Evolutionary conservation across 2,888 invertebrate genomes (phyloP), one percentile per base, ranked within the genome.

Genomic region (Pollenia labialis): DNA sequence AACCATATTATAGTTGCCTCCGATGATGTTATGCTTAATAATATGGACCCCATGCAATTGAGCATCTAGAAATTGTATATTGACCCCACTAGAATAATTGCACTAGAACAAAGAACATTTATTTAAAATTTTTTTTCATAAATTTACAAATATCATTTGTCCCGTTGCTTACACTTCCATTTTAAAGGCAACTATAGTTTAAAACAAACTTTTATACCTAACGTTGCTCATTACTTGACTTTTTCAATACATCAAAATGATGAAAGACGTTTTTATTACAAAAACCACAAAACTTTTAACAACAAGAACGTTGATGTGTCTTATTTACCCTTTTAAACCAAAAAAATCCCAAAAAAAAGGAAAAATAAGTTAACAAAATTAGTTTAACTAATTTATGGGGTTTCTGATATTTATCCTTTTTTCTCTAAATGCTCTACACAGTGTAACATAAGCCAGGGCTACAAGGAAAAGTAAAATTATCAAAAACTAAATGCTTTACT

Each of bases 371-470:
- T 52, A 72, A 46, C 60, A n/a, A n/a, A 52, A 54, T 72, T 72
- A 46, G 52, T 81, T 81, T 62, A 60, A 46, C 54, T 62, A 72
- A 81, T 81, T 81, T 72, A 16, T 72, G 71, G 44, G 44, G 14
- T 64, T 71, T 46, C 9, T 16, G 23, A 66, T 66, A 66, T 66
- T 62, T 4, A 62, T 50, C 66, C 23, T 14, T 54, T 76, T 77
- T 56, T 4, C 32, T 32, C 4, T 32, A 0, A 32, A 32, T 32
- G 32, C 0, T 42, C 12, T 44, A 16, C 48, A 12, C 2, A 52
- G 42, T 40, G 32, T 4, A 60, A 54, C 12, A 44, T 2, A 64
- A 54, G 11, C 10, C 50, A 23, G 14, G 69, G 14, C 16, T 14
- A 14, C 52, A 68, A 80, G 32, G 12, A 58, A 60, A 68, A 52